Evolutionary conservation across 2,797 vertebrate genomes (phyloP).

Genomic region (Taeniopygia guttata): DNA sequence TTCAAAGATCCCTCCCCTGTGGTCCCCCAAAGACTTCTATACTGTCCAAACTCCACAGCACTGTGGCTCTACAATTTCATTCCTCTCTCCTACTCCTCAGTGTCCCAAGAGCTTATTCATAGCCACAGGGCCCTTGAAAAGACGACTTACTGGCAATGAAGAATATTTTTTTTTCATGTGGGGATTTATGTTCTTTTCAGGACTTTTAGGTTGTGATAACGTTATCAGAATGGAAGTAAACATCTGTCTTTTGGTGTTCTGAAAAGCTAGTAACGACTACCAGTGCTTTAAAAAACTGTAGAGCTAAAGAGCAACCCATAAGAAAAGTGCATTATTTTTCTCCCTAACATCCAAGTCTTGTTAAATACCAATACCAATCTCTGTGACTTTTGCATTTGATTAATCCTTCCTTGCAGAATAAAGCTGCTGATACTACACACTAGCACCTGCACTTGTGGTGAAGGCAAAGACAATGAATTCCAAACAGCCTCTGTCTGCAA

Average conservation of each 20-base stretch:
- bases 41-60: neutral
- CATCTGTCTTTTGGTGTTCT: neutral
- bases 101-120: neutral
- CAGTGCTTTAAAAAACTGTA: neutral
- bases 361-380: neutral
- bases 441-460: neutral
- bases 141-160: neutral
- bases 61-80: neutral
- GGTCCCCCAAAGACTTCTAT: neutral
- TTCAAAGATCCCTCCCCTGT: neutral
- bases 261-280: neutral
- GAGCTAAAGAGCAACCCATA: neutral
- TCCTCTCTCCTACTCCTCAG: neutral
- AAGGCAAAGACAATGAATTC: neutral
- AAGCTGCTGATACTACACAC: neutral
- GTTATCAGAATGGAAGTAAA: neutral
- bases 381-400: neutral
- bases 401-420: neutral
- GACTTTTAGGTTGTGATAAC: neutral
- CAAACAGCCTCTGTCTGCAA: neutral
- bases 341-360: neutral
- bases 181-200: neutral
- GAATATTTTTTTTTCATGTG: neutral
- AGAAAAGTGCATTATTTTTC: neutral
- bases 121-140: neutral